Base-by-base conservation (phyloP, 1,140 invertebrate species). In the Apocrypta bakeri region DNA sequence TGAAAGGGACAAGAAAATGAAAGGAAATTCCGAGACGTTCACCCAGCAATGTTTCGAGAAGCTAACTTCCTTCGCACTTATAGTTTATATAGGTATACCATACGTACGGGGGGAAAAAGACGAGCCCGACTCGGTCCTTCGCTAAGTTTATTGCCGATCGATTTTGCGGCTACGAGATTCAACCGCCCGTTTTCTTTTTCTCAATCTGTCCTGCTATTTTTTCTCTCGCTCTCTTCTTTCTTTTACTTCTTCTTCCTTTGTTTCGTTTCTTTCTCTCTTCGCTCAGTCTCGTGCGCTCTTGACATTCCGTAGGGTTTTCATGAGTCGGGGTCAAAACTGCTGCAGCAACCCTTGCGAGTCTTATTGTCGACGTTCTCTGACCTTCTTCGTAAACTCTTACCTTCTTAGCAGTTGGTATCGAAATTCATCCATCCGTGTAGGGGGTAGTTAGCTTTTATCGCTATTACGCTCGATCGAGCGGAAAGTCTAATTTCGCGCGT, bases 1-100 rank as follows among this genome's bases (percentile, higher is more conserved):
- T 27, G 29, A 71, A 71, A 71, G 71, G 76, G 14, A 29, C 0
- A 56, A 79, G 77, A 80, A 80, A 72, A 80, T 80, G 78, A 72
- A 79, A 80, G 48, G 48, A 80, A 71, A 72, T 80, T 72, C 68
- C 78, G 56, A n/a, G 14, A 1, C n/a, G 33, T 33, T 1, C 24
- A n/a, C 61, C 8, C 33, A 42, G 21, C 42, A 61, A 42, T 42
- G 56, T 31, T 29, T 63, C 56, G 74, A 76, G 74, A 64, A 56
- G 48, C 74, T 42, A 8, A 24, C 12, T 61, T n/a, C 73, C 61
- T 14, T 31, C 42, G 17, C 2, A 0, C 7, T 1, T 7, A 11
- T 1, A 1, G 40, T 12, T 42, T 42, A 42, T 12, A 42, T 7
- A 12, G 7, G 12, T 42, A 42, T 68, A 25, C 66, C 24, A 25